Evolutionary conservation across 2,113 vertebrate genomes (phyloP), one percentile per base, ranked within the genome.

Genomic region (Oncorhynchus nerka): DNA sequence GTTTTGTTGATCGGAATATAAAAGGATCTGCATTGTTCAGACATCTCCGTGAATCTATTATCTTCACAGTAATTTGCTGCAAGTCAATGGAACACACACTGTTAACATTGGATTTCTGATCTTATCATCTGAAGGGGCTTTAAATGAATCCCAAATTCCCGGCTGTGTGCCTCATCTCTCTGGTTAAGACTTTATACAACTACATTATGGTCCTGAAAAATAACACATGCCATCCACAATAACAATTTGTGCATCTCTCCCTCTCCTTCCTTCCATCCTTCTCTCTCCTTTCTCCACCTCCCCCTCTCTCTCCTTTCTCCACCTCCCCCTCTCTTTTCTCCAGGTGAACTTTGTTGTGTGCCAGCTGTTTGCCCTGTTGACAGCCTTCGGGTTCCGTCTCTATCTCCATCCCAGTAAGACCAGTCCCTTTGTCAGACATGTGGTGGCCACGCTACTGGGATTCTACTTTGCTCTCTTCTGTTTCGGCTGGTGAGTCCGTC

Each of bases 291-390:
- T n/a, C 26, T 8, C 5, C 13, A 8, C 24, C 30, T 49, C 34
- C 57, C 24, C 15, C 68, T 51, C 26, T 34, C 39, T n/a, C 59
- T 8, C 16, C 7, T 39, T 15, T 34, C 39, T 34, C 19, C 34
- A 6, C 22, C 59, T n/a, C 45, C 48, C 16, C 28, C 5, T 26
- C 28, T 19, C 7, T 68, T 24, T 83, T 71, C 73, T 61, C 79
- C 92, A 97, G 96, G 95, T 97, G 86, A 97, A 97, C 91, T 97
- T 97, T 76, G 96, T 97, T 86, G 96, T 95, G 86, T 96, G 96
- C 93, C 95, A 96, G 91, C 92, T 97, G 77, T 95, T 95, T 89
- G 96, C 95, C 81, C 93, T 96, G 90, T 92, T 97, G 69, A 94
- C 95, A 0, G 95, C 95, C 73, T 5, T 95, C 82, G 96, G 95